A percentile compares a stretch with the other conserved stretches of the same genome.
Evolutionary conservation across 2,113 vertebrate species (phyloP).

Genomic region (Aythya baeri): DNA sequence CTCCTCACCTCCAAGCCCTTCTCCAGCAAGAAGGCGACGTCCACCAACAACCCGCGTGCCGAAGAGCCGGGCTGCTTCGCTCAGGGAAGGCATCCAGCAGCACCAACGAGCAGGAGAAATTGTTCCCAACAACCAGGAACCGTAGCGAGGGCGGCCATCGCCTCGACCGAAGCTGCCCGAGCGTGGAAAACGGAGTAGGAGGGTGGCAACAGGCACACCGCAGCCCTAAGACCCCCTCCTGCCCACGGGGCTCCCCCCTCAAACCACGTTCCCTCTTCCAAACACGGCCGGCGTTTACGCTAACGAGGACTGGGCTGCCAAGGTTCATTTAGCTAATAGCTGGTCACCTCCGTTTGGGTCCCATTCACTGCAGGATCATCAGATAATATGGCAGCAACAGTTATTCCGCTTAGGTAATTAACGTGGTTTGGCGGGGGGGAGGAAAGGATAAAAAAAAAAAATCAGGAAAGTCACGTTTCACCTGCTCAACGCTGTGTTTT

Average conservation of each 20-base stretch:
- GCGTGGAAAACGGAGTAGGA: too few species aligned
- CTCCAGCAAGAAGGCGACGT: neutral
- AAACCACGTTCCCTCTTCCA: neutral
- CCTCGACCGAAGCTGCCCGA: too few species aligned
- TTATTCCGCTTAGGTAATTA: neutral
- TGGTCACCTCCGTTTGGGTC: neutral
- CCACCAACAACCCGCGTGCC: neutral
- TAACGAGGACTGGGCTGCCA: neutral
- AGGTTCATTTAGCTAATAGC: neutral
- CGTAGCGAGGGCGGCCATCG: neutral
- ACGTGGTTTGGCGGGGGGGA: neutral
- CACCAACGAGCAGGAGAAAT: neutral
- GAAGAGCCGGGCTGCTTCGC: too few species aligned
- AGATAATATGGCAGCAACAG: neutral
- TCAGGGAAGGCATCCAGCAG: too few species aligned
- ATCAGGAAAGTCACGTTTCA: neutral
- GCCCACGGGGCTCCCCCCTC: neutral
- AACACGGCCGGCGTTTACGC: neutral
- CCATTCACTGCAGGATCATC: neutral
- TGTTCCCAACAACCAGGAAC: neutral
- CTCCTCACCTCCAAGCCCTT: neutral
- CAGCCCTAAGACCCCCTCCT: neutral
- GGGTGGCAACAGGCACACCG: too few species aligned
- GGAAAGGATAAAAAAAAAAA: neutral
- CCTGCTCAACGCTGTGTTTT: neutral